phyloP scores from a whole-genome alignment of 2,888 invertebrate genomes.

The Drosophila borealis region DNA sequence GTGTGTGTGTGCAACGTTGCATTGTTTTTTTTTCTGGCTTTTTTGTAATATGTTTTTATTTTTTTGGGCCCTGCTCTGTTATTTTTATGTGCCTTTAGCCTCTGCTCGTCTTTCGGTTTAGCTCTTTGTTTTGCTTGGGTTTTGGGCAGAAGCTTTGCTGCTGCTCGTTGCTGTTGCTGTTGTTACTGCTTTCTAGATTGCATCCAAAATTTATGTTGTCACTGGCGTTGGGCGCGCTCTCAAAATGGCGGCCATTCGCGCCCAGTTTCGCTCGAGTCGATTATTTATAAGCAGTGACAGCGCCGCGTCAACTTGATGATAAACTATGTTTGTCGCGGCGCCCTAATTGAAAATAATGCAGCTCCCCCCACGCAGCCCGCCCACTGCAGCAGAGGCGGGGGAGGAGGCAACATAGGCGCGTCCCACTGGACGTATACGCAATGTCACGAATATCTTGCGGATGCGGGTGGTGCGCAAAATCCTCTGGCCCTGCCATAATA shows the following conservation, averaged over 20 bases:
- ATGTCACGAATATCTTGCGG: constrained; percentile 52
- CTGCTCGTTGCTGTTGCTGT: constrained; percentile 11
- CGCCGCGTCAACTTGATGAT: constrained; percentile 79
- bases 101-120: constrained; percentile 37
- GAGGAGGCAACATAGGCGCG: constrained; percentile 24
- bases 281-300: constrained; percentile 81
- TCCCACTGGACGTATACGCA: constrained; percentile 77
- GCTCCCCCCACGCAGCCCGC: not conserved
- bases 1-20: constrained; percentile 47
- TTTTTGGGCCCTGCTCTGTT: constrained; percentile 50
- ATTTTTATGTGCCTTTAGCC: constrained; percentile 71
- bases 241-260: constrained; percentile 73
- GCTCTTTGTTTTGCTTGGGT: constrained; percentile 39
- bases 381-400: not conserved
- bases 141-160: constrained; percentile 7
- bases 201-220: constrained; percentile 83
- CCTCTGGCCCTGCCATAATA: constrained; percentile 43
- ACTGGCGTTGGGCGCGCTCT: constrained; percentile 36
- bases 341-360: constrained; percentile 79
- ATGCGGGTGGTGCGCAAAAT: constrained; percentile 9
- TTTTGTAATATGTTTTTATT: constrained; percentile 15
- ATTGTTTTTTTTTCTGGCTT: constrained; percentile 34
- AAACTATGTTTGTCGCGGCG: constrained; percentile 80
- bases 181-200: constrained; percentile 63
- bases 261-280: constrained; percentile 66